Base-by-base conservation (phyloP, 2,113 vertebrate species). In the Sapajus apella region DNA sequence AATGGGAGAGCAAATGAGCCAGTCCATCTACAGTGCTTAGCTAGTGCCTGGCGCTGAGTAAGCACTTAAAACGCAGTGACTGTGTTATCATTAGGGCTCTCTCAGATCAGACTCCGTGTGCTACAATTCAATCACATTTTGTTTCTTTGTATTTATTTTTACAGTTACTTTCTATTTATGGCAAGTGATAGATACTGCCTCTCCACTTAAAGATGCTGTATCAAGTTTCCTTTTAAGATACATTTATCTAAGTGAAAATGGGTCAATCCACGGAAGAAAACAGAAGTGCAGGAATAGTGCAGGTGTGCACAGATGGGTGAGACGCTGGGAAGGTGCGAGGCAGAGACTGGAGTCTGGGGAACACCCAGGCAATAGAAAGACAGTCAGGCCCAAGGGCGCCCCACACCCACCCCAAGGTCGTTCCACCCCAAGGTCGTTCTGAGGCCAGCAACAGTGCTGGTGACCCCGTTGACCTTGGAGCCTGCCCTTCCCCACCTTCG, bases 171-270 rank as follows among this genome's bases (percentile, higher is more conserved):
- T 95, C 97, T 97, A 95, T 97, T 97, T 97, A 92, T 97, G 90
- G 94, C 70, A 97, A 96, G 58, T 92, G 87, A 95, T 97, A 97
- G 61, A 14, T 30, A 64, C 61, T 91, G 96, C 93, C 40, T 92
- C 85, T 96, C 96, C 87, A 81, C 97, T 97, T 97, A 92, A 95
- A 81, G 87, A 64, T 95, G 95, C 95, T 97, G 12, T 64, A 97
- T 95, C 94, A 95, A 97, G 87, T 97, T 97, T 96, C 87, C 80
- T 73, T 97, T 96, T 95, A n/a, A 96, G 91, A 97, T 92, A 85
- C 84, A 97, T 97, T 97, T 96, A 97, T 97, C 97, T 97, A 94
- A 95, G 87, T 87, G 77, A 97, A 98, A 97, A 81, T 97, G 92
- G 97, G 96, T 97, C 97, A 97, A 94, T 82, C 90, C 80, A 82